These are phyloP conservation scores for Tiaroga cobitis DNA, from an alignment of 2,797 vertebrate species.

Conservation along the genomic window DNA sequence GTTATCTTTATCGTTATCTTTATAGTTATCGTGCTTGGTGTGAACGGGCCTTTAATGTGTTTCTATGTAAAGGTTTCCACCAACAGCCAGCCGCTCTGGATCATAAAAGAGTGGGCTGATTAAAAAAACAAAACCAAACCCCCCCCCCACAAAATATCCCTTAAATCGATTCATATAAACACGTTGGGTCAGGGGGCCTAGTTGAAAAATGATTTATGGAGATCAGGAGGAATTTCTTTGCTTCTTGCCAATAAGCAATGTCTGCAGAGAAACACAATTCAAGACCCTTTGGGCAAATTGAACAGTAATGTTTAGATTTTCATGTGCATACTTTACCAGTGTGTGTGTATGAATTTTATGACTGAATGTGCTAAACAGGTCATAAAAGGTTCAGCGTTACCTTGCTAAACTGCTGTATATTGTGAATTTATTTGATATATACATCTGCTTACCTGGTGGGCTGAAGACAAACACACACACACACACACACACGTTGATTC, in stretches of 20 bases:
- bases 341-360: conserved; percentile 15
- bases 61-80: conserved; percentile 16
- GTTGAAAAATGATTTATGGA: conserved; percentile 51
- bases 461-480: neutral
- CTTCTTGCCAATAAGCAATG: conserved; percentile 37
- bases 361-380: conserved; percentile 35
- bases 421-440: conserved; percentile 7
- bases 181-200: neutral
- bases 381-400: conserved; percentile 45
- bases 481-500: neutral
- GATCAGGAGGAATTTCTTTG: conserved; percentile 38
- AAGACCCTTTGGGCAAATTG: neutral
- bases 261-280: conserved; percentile 1
- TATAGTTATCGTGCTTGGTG: no score
- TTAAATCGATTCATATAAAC: conserved; percentile 11
- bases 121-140: neutral
- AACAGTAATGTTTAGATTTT: conserved; percentile 39
- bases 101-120: neutral
- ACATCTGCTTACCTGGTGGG: conserved; percentile 23
- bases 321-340: conserved; percentile 6
- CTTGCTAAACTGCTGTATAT: conserved; percentile 24
- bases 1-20: no score
- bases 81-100: neutral
- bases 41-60: no score
- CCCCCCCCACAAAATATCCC: neutral